Base-by-base conservation (phyloP, 2,888 invertebrate species). In the Carabus problematicus region DNA sequence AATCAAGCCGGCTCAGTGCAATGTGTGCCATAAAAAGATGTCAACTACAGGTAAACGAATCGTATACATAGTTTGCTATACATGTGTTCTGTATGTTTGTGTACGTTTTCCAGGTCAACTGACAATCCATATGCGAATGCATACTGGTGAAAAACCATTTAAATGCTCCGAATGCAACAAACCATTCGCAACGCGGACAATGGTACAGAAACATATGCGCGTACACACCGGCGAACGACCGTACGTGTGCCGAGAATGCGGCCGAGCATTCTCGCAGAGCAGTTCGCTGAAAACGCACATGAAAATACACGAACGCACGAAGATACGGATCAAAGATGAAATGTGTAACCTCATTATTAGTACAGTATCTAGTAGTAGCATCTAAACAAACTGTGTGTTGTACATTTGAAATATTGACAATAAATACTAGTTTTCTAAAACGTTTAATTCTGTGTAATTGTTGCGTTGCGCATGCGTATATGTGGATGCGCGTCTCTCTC, bases 221-320 rank as follows among this genome's bases (percentile, higher is more conserved):
- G 77, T 77, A 16, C 80, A 81, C 58, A 79, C 79, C 0, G 80
- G 80, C 1, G 79, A 80, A 64, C 72, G 75, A 14, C 80, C 81
- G 0, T 80, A 79, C 70, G 70, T 73, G 8, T 81, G 81, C 62
- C 74, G 75, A n/a, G 70, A 77, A 62, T 81, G 81, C 71, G 73
- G 74, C 1, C 75, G 75, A 70, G 74, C 77, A 3, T 80, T 80
- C 71, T 77, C 74, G 41, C 80, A 80, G 71, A 77, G 77, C 68
- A 77, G 78, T 39, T 77, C 79, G 7, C 72, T 80, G 12, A 77
- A 75, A 60, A 76, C 76, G 0, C 80, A 80, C 73, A 58, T 63
- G n/a, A 74, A 75, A 40, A 75, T 71, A 1, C 79, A 79, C 69
- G 64, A 68, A 52, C 67, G 54, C 16, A 70, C 29, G 14, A 70